A percentile compares a stretch with the other conserved stretches of the same genome.
Conservation (phyloP, 1,140 invertebrate species). For the Drosophila pectinifera region DNA sequence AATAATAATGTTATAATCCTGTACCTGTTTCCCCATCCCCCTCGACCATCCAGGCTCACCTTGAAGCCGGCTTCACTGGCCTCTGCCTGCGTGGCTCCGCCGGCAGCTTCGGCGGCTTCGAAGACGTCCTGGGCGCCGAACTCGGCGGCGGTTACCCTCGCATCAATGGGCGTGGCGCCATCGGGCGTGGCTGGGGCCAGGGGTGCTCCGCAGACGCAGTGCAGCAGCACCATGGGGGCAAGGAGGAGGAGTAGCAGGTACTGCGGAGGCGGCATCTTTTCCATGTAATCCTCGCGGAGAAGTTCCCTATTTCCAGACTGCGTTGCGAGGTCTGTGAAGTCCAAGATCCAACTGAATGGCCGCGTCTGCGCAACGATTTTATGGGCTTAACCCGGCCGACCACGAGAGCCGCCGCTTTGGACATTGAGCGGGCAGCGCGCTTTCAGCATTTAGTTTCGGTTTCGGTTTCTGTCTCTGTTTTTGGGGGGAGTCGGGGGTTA, state of each 20-base stretch:
- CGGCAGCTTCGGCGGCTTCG: conserved; percentile 52
- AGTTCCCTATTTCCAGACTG: neutral
- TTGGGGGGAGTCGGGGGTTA: conserved; percentile 7
- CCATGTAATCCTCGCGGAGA: neutral
- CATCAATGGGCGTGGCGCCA: conserved; percentile 73
- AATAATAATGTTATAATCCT: neutral
- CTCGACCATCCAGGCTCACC: conserved; percentile 41
- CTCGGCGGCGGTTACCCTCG: conserved; percentile 61
- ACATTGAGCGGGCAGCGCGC: conserved; percentile 34
- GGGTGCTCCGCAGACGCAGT: conserved; percentile 35
- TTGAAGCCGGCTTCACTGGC: conserved; percentile 71
- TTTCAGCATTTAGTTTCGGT: conserved; percentile 30
- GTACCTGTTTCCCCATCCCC: no score
- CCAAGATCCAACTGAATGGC: conserved; percentile 69
- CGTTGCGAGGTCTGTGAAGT: conserved; percentile 41
- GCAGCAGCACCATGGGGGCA: neutral
- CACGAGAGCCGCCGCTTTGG: conserved; percentile 31
- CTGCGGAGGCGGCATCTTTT: conserved; percentile 10
- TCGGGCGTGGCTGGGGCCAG: conserved; percentile 63
- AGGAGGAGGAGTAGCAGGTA: conserved; percentile 13
- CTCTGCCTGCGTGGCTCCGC: conserved; percentile 35
- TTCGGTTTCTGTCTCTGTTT: conserved; percentile 16
- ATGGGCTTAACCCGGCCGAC: conserved; percentile 59
- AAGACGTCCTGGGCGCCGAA: conserved; percentile 69
- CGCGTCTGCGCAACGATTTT: conserved; percentile 78